Evolutionary conservation across 2,113 vertebrate genomes (phyloP).

Genomic region (Halichoeres trimaculatus): DNA sequence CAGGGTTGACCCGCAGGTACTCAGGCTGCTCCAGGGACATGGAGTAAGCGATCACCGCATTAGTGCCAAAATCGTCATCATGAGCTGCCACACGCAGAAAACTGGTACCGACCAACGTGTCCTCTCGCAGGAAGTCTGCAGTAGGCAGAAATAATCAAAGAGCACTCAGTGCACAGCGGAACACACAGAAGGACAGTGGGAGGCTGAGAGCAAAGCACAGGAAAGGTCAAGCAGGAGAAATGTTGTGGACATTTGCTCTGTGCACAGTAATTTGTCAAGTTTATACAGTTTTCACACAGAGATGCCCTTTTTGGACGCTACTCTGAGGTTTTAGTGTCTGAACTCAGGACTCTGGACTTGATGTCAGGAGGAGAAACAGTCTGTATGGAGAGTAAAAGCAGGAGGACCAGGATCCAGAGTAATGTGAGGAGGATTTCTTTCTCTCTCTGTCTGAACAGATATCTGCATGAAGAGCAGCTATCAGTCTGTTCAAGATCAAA

Average conservation of each 20-base stretch:
- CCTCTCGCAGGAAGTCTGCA: conserved; percentile 89
- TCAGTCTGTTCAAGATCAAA: too few species aligned
- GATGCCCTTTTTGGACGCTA: too few species aligned
- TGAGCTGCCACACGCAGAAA: conserved; percentile 89
- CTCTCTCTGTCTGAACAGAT: too few species aligned
- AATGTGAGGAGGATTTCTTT: too few species aligned
- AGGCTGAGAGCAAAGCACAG: background rate
- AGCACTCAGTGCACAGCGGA: background rate
- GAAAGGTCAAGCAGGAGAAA: conserved; percentile 8
- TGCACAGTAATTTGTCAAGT: background rate
- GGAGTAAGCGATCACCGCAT: conserved; percentile 87
- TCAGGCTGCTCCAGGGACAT: conserved; percentile 84
- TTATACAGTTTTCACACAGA: too few species aligned
- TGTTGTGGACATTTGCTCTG: background rate
- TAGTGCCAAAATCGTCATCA: conserved; percentile 89
- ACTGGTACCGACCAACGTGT: conserved; percentile 89
- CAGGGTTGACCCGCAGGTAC: conserved; percentile 88
- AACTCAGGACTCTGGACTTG: too few species aligned
- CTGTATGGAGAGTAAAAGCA: too few species aligned
- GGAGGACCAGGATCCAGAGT: too few species aligned
- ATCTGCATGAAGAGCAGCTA: too few species aligned
- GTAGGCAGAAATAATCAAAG: conserved; percentile 16
- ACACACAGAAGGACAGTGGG: background rate
- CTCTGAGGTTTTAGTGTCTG: too few species aligned
- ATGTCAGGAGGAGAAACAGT: too few species aligned